Percentiles rank a stretch among this genome's conserved stretches.
These are phyloP conservation scores for Choloepus hoffmanni DNA, from an alignment of 2,113 vertebrate species.

Conservation along the genomic window DNA sequence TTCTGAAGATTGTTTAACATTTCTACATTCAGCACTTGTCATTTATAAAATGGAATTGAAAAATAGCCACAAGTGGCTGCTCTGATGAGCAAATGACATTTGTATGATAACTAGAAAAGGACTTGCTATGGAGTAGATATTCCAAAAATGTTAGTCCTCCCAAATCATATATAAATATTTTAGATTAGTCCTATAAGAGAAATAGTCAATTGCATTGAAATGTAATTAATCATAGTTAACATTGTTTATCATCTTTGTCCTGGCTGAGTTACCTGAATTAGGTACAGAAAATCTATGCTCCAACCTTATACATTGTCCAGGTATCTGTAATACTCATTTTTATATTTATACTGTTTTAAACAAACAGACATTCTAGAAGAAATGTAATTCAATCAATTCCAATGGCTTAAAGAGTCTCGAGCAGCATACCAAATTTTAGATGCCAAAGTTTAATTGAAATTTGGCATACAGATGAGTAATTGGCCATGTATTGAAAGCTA, in stretches of 20 bases:
- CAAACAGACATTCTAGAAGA: not conserved
- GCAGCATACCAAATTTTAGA: not conserved
- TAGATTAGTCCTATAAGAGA: not conserved
- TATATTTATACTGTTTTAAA: not conserved
- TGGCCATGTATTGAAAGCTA: conserved; percentile 9
- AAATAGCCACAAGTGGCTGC: not conserved
- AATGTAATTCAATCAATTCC: not conserved
- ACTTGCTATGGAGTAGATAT: not conserved
- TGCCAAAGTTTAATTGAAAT: conserved; percentile 31
- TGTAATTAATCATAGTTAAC: not conserved
- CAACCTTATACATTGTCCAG: not conserved
- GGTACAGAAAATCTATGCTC: not conserved
- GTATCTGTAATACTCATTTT: not conserved
- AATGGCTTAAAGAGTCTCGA: not conserved
- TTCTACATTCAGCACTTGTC: not conserved
- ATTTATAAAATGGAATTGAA: conserved; percentile 17
- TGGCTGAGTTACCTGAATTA: not conserved
- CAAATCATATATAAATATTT: conserved; percentile 19
- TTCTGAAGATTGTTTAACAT: not conserved
- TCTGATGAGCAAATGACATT: not conserved
- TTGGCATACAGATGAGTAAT: not conserved
- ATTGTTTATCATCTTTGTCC: not conserved
- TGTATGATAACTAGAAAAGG: not conserved
- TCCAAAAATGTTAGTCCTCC: conserved; percentile 10
- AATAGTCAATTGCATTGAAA: not conserved